Percentiles rank a stretch among this genome's conserved stretches.
These are phyloP conservation scores for Urocitellus parryii DNA, from an alignment of 2,113 vertebrate genomes.

Conservation along the genomic window DNA sequence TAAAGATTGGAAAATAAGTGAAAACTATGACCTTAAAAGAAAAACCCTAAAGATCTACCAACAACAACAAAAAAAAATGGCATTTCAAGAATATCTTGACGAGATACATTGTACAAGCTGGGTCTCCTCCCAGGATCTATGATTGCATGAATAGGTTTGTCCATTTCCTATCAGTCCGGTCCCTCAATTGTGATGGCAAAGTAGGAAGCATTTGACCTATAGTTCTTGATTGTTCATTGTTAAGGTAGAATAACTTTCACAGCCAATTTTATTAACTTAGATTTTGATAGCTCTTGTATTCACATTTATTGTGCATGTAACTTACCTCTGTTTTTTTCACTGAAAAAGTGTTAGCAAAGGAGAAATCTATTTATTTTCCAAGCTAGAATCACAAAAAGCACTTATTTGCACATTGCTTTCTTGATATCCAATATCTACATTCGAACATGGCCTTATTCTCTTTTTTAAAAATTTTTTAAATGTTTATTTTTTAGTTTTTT, in stretches of 20 bases:
- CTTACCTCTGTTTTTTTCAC: not conserved
- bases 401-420: slow-evolving; percentile 19
- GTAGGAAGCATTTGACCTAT: not conserved
- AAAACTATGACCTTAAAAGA: not conserved
- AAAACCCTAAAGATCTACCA: not conserved
- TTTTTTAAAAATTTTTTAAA: not conserved
- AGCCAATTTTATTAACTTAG: slow-evolving; percentile 29
- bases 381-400: slow-evolving; percentile 37
- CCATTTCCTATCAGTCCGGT: not conserved
- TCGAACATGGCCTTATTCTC: not conserved
- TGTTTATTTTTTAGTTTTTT: too few relatives aligned
- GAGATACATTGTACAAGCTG: not conserved
- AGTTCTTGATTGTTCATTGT: slow-evolving; percentile 4
- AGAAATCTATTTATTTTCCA: not conserved
- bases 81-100: not conserved
- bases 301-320: not conserved
- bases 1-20: not conserved
- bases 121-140: not conserved
- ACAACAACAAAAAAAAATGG: not conserved
- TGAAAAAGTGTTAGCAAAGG: slow-evolving; percentile 22
- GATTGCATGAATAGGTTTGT: not conserved
- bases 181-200: not conserved
- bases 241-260: not conserved
- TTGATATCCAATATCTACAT: not conserved
- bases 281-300: not conserved